These are phyloP conservation scores for Ecdyonurus torrentis DNA, from an alignment of 2,888 invertebrate species.

Conservation along the genomic window DNA sequence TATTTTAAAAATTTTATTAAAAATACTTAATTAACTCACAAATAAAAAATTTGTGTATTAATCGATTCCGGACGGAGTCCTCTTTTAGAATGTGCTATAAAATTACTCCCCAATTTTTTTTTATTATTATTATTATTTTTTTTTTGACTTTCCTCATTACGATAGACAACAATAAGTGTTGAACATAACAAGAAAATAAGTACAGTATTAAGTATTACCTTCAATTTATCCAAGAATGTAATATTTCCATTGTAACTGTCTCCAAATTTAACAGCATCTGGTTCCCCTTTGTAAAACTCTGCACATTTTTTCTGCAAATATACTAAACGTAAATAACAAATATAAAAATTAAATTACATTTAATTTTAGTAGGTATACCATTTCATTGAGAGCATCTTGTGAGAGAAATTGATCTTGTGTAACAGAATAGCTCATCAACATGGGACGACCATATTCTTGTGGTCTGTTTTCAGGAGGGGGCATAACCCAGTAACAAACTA, in stretches of 20 bases:
- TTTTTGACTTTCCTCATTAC: no score
- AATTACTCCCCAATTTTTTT: no score
- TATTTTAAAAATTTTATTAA: no score
- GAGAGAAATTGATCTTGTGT: slow-evolving; percentile 66
- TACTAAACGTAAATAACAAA: slow-evolving; percentile 7
- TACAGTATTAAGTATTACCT: slow-evolving; percentile 34
- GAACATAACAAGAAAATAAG: no score
- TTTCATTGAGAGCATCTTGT: slow-evolving; percentile 66
- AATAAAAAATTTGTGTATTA: no score
- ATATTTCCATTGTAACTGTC: slow-evolving; percentile 52
- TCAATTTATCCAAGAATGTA: slow-evolving; percentile 70
- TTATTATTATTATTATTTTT: no score
- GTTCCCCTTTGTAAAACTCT: slow-evolving; percentile 61
- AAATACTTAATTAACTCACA: no score
- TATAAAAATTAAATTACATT: neutral
- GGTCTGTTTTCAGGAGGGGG: slow-evolving; percentile 90
- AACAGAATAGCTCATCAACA: slow-evolving; percentile 74
- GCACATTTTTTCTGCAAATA: slow-evolving; percentile 48
- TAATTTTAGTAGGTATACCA: slow-evolving; percentile 29
- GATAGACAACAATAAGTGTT: no score
- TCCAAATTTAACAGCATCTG: slow-evolving; percentile 46
- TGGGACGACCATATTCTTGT: slow-evolving; percentile 81
- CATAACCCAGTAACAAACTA: slow-evolving; percentile 85
- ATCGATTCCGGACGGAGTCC: no score
- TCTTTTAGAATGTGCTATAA: no score